Evolutionary conservation across 2,888 invertebrate species (phyloP).

Genomic region (Danaus chrysippus): DNA sequence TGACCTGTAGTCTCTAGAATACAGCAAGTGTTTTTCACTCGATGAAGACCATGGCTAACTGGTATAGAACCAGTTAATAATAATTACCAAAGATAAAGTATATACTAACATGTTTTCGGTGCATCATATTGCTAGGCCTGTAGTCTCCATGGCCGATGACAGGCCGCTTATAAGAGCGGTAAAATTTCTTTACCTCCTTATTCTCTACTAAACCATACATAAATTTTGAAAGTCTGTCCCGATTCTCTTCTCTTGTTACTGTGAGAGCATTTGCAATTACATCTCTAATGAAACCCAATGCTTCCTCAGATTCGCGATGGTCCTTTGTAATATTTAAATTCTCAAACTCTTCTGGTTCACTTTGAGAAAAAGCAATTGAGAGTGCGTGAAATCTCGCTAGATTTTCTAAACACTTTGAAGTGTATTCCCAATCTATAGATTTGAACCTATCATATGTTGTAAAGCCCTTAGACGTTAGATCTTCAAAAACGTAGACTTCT

Average conservation of each 20-base stretch:
- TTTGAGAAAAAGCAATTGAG: conserved; percentile 43
- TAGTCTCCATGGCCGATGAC: conserved; percentile 37
- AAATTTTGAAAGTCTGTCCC: conserved; percentile 36
- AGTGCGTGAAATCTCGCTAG: conserved; percentile 51
- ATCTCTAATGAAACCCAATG: conserved; percentile 21
- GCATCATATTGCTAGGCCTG: conserved; percentile 37
- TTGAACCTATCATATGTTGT: conserved; percentile 36
- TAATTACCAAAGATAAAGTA: neutral
- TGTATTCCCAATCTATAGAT: conserved; percentile 43
- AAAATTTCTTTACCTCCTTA: conserved; percentile 29
- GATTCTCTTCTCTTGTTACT: conserved; percentile 39
- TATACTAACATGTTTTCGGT: conserved; percentile 20
- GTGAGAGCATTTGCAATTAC: conserved; percentile 28
- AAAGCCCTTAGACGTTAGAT: conserved; percentile 36
- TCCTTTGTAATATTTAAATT: conserved; percentile 8
- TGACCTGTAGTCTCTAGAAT: no score
- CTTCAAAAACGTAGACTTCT: conserved; percentile 40
- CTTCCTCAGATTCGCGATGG: conserved; percentile 14
- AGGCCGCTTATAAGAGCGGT: conserved; percentile 28
- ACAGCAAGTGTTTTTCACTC: neutral
- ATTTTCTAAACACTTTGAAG: conserved; percentile 36
- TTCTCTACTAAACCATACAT: conserved; percentile 17
- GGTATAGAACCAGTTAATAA: no score
- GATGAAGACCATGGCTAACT: no score
- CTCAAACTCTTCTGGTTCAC: conserved; percentile 42